Evolutionary conservation across 2,113 vertebrate genomes (phyloP), one percentile per base, ranked within the genome.

Genomic region (Malurus cyaneus): DNA sequence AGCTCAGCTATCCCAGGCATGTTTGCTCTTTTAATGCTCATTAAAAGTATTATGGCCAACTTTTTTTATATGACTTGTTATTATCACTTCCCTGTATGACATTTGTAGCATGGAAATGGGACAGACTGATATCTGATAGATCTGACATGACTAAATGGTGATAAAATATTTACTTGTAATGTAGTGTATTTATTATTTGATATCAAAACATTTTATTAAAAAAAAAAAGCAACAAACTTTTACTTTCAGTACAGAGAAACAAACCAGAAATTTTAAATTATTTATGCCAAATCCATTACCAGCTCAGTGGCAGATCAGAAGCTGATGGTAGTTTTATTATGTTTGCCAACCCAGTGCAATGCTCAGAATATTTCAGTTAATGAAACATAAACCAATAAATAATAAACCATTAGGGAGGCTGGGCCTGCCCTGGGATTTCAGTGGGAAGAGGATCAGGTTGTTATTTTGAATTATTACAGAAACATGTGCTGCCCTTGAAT

Each of bases 271-370:
- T 6, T 47, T 85, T 74, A 44, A 90, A 76, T 86, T 61, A 86
- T 83, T 90, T 49, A 80, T 77, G 36, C 41, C 70, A 92, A 90
- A 88, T 56, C 82, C 91, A 88, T 92, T 92, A 56, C 31, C 50
- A 80, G 29, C 31, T 56, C 62, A 46, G 49, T 54, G 57, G 56
- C 53, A 86, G 52, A 44, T 62, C 18, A 31, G 78, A 78, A 93
- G 32, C 39, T 34, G 49, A 65, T 41, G 72, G 21, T 42, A 25
- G 17, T 52, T 81, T 78, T 82, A 2, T 32, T n/a, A 1, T 56
- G 36, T 89, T 86, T 93, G 80, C n/a, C 42, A 86, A 7, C 28
- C 18, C 25, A 56, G 66, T 31, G 20, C 54, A 49, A 26, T 6
- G 19, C 19, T 88, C 53, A 77, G 62, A 32, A 34, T 74, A 42